phyloP scores from a whole-genome alignment of 2,888 invertebrate genomes.

The Leptopterna dolabrata region DNA sequence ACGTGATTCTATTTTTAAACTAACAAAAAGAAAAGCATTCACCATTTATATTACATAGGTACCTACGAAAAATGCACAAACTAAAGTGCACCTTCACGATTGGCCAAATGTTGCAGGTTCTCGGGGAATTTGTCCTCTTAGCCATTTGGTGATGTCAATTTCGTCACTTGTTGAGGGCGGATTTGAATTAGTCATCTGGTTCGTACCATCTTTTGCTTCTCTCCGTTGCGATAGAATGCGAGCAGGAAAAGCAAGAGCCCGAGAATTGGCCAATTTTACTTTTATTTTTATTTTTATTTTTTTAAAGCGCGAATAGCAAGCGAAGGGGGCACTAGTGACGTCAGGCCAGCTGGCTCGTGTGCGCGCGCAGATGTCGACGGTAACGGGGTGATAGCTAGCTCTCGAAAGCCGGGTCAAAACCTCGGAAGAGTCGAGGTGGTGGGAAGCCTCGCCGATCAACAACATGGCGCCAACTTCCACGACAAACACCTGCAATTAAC shows the following conservation, averaged over 20 bases:
- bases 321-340: slow-evolving; percentile 19
- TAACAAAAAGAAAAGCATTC: too few relatives aligned
- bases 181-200: background rate
- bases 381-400: background rate
- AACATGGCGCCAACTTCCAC: slow-evolving; percentile 33
- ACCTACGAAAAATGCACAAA: too few relatives aligned
- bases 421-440: background rate
- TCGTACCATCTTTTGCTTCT: background rate
- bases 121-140: background rate
- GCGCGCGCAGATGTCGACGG: slow-evolving; percentile 23
- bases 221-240: background rate
- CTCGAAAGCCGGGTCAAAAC: background rate
- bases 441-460: background rate
- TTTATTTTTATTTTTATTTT: background rate
- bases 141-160: background rate
- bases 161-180: background rate
- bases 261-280: slow-evolving; percentile 10
- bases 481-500: slow-evolving; percentile 35
- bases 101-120: too few relatives aligned
- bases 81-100: too few relatives aligned
- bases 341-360: slow-evolving; percentile 26
- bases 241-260: background rate
- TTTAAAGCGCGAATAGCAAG: background rate
- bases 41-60: too few relatives aligned
- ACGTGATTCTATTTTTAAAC: too few relatives aligned